These are phyloP conservation scores for Sisyra terminalis DNA, from an alignment of 2,888 invertebrate genomes.

Conservation along the genomic window DNA sequence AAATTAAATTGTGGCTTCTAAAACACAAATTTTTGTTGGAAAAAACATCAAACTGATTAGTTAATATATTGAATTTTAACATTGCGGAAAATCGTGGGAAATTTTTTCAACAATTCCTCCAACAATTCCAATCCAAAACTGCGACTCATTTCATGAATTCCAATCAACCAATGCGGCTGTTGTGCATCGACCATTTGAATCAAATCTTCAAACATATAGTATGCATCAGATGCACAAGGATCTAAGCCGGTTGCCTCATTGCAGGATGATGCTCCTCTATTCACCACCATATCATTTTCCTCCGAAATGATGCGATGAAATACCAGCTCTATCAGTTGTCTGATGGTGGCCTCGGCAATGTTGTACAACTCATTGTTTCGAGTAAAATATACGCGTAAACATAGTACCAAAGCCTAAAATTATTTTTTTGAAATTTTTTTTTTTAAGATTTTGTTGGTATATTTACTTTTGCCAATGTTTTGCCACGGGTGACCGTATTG, in stretches of 20 bases:
- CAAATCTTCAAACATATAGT: constrained; percentile 90
- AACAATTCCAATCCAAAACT: constrained; percentile 91
- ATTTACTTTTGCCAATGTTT: constrained; percentile 81
- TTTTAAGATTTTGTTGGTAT: no score
- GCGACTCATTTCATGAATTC: constrained; percentile 93
- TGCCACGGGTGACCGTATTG: constrained; percentile 88
- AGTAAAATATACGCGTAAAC: constrained; percentile 88
- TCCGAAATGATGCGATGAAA: constrained; percentile 73
- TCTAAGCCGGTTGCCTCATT: constrained; percentile 74
- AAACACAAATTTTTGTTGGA: constrained; percentile 17
- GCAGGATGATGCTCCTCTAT: constrained; percentile 62
- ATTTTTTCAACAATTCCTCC: constrained; percentile 81
- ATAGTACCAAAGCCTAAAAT: constrained; percentile 78
- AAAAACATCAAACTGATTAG: no score
- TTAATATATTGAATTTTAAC: constrained; percentile 31
- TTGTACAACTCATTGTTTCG: constrained; percentile 91
- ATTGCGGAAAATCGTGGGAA: constrained; percentile 70
- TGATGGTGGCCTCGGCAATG: constrained; percentile 93
- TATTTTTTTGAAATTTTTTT: constrained; percentile 13
- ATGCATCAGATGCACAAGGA: constrained; percentile 86
- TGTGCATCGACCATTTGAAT: constrained; percentile 94
- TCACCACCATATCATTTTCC: constrained; percentile 56
- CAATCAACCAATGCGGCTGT: constrained; percentile 86
- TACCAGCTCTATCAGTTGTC: constrained; percentile 84
- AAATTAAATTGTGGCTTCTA: constrained; percentile 90